Evolutionary conservation across 2,113 vertebrate species (phyloP).

Genomic region (Donacobius atricapilla): DNA sequence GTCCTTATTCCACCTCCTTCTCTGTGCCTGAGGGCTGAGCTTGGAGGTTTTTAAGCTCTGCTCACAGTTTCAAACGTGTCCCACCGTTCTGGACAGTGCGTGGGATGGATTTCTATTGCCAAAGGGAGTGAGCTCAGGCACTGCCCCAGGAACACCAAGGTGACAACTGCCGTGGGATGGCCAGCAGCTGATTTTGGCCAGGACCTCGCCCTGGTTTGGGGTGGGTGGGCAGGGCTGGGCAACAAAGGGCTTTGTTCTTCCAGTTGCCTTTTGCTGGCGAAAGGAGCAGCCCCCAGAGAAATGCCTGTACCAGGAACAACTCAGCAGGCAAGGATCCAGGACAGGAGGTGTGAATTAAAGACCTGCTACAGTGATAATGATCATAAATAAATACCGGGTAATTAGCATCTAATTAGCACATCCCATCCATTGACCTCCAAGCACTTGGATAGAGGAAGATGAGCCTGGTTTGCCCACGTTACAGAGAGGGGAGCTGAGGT

Average conservation of each 20-base stretch:
- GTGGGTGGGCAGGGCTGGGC: not conserved
- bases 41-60: not conserved
- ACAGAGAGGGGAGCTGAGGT: not conserved
- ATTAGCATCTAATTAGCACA: conserved; percentile 54
- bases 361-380: conserved; percentile 39
- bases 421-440: conserved; percentile 45
- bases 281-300: conserved; percentile 8
- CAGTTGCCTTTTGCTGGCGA: not conserved
- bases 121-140: not conserved
- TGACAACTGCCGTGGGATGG: not conserved
- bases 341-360: conserved; percentile 46
- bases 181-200: not conserved
- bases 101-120: not conserved
- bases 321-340: conserved; percentile 32
- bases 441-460: not conserved
- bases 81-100: rapidly evolving
- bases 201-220: not conserved
- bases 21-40: not conserved
- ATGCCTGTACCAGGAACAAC: not conserved
- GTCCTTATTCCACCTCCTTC: not conserved
- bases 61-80: not conserved
- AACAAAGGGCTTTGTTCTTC: not conserved
- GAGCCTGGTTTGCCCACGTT: not conserved
- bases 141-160: not conserved
- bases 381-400: conserved; percentile 45